phyloP scores from a whole-genome alignment of 2,113 vertebrate genomes.

The Corythornis madagascariensis region DNA sequence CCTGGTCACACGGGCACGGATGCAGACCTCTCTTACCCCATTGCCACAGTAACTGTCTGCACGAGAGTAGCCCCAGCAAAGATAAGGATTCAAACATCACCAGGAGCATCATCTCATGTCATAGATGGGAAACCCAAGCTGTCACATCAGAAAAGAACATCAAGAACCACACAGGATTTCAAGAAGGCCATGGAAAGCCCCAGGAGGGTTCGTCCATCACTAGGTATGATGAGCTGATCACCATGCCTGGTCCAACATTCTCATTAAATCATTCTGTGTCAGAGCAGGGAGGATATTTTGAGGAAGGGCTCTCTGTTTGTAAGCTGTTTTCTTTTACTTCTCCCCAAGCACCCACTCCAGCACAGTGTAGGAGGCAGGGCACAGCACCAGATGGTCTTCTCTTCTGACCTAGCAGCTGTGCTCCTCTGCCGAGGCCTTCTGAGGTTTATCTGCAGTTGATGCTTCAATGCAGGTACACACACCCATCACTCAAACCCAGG shows the following conservation, averaged over 20 bases:
- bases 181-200: neutral
- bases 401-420: neutral
- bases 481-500: neutral
- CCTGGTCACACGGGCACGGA: fast-evolving
- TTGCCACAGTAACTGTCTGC: fast-evolving
- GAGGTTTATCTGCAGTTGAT: neutral
- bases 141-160: neutral
- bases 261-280: neutral
- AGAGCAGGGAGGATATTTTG: neutral
- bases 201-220: neutral
- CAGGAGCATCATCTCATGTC: neutral
- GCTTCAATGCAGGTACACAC: neutral
- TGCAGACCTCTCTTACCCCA: fast-evolving
- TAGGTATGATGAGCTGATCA: neutral
- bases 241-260: neutral
- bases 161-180: neutral
- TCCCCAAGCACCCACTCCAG: neutral
- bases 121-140: neutral
- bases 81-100: neutral
- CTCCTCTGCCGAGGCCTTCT: neutral
- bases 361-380: neutral
- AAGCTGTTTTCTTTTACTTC: neutral
- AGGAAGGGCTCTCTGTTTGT: neutral
- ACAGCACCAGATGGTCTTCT: constrained; percentile 10
- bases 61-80: neutral